A percentile compares a stretch with the other conserved stretches of the same genome.
Conservation (phyloP, 2,797 vertebrate species). For the Falco cherrug region DNA sequence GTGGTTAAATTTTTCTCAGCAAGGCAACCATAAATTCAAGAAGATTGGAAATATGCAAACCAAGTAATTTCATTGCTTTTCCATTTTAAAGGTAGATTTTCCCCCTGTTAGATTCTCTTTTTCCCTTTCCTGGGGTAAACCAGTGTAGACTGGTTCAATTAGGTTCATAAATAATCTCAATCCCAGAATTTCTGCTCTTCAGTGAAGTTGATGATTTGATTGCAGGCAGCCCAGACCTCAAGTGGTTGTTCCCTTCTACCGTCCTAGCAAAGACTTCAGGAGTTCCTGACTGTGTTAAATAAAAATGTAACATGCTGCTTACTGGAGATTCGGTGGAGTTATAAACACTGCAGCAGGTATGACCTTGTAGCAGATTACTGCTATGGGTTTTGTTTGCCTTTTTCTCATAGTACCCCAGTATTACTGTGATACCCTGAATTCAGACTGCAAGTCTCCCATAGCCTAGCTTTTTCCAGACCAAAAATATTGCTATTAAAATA, state of each 20-base stretch:
- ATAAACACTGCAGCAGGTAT: background rate
- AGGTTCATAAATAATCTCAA: conserved; percentile 7
- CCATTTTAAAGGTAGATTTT: background rate
- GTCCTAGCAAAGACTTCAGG: background rate
- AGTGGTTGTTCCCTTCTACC: background rate
- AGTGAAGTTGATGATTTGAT: conserved; percentile 45
- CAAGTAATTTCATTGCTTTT: background rate
- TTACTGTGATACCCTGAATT: background rate
- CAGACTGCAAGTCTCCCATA: background rate
- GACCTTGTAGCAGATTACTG: background rate
- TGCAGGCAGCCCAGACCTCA: conserved; percentile 27
- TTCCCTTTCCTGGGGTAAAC: conserved; percentile 4
- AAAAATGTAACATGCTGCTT: conserved; percentile 20
- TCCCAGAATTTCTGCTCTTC: conserved; percentile 16
- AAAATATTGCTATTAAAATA: background rate
- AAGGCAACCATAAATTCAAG: conserved; percentile 10
- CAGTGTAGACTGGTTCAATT: conserved; percentile 6
- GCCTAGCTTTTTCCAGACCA: background rate
- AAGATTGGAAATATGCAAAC: background rate
- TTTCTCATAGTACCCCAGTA: background rate
- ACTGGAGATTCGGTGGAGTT: background rate
- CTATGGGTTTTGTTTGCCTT: background rate
- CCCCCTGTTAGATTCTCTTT: background rate
- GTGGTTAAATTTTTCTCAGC: background rate
- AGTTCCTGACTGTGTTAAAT: background rate